A percentile compares a stretch with the other conserved stretches of the same genome.
These are phyloP conservation scores for Bedellia somnulentella DNA, from an alignment of 2,888 invertebrate species.

Conservation along the genomic window DNA sequence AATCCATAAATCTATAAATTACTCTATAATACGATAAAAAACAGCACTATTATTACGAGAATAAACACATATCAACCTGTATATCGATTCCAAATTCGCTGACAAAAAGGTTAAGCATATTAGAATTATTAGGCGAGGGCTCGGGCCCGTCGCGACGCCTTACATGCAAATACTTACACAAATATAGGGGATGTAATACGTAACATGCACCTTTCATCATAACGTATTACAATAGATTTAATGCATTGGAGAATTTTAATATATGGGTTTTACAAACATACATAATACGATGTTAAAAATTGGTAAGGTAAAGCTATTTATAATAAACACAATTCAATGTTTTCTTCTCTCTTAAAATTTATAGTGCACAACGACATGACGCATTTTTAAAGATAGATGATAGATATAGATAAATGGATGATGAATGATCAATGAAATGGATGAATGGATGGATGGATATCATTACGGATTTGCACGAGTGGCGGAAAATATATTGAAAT, in stretches of 20 bases:
- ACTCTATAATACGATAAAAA: too few species aligned
- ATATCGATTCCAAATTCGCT: conserved; percentile 20
- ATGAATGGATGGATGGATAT: too few species aligned
- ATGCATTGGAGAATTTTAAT: too few species aligned
- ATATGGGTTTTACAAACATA: background rate
- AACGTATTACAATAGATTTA: too few species aligned
- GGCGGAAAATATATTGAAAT: too few species aligned
- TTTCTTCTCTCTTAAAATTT: background rate
- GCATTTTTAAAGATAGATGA: too few species aligned
- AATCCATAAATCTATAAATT: background rate
- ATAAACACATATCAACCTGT: conserved; percentile 9
- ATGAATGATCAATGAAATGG: too few species aligned
- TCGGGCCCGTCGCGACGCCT: conserved; percentile 34
- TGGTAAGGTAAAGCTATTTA: background rate
- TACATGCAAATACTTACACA: conserved; percentile 35
- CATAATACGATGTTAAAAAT: background rate
- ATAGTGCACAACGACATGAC: too few species aligned
- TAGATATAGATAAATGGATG: too few species aligned
- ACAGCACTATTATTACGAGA: too few species aligned
- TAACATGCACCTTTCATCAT: too few species aligned
- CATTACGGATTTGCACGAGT: too few species aligned
- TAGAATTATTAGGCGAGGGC: conserved; percentile 18
- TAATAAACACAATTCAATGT: background rate
- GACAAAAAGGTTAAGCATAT: conserved; percentile 26
- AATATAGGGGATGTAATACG: conserved; percentile 18